Base-by-base conservation (phyloP, 2,113 vertebrate species). In the Lipophrys pholis region DNA sequence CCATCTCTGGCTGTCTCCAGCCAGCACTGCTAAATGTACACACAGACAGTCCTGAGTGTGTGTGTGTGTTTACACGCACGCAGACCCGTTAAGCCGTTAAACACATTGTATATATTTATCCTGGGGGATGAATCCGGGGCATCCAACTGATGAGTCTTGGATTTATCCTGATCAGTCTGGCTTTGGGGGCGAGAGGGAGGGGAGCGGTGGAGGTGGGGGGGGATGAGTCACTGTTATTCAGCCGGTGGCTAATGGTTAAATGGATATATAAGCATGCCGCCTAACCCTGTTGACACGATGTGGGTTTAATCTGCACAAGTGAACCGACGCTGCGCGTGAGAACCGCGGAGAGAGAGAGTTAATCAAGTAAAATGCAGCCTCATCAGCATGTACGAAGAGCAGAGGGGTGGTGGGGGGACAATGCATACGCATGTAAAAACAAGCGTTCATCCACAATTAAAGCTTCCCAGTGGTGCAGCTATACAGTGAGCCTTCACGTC, bases 51-150 rank as follows among this genome's bases (percentile, higher is more conserved):
- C 15, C 4, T 6, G 15, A 15, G 45, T 5, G 49, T 54, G 55
- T 62, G 16, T 49, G 8, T 7, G 1, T 62, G 8, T 67, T 9
- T 6, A 1, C 17, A 41, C 11, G 40, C 3, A 14, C 69, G 52
- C 0, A 0, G 10, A 17, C 70, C 71, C 0, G 60, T 77, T 90
- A 90, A 89, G 87, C 87, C 48, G 39, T 87, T 90, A 84, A 89
- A 89, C 84, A 84, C 85, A 85, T 86, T 87, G 86, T 88, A 85
- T 90, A 82, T 87, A 82, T 89, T 91, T 90, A 88, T 90, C 80
- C 82, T 65, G 30, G 69, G 79, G 75, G 70, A 86, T 87, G 80
- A 85, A 91, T 88, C 71, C 75, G 50, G 82, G 77, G 77, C 88
- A 88, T 87, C 83, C 72, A 61, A 78, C 83, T 87, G 88, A 90